Base-by-base conservation (phyloP, 2,888 invertebrate species). In the Galeruca laticollis region DNA sequence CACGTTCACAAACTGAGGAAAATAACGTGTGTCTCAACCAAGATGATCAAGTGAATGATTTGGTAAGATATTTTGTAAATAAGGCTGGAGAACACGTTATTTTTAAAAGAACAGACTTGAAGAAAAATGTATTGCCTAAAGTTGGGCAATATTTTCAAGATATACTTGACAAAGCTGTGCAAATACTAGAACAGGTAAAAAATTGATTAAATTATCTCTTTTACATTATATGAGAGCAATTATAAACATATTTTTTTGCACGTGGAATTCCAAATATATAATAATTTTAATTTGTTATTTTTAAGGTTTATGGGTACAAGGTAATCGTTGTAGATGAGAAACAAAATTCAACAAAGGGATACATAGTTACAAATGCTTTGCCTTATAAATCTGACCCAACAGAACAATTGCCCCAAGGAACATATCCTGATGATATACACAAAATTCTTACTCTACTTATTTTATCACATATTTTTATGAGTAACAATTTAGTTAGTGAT, bases 381-480 rank as follows among this genome's bases (percentile, higher is more conserved):
- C 76, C 76, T 10, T 67, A 76, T 67, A 33, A 75, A 11, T 65
- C 73, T 33, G 76, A 80, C 65, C 74, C 75, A 26, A 64, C 70
- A 31, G 73, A 74, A 60, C 56, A 35, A 60, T 15, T 63, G 13
- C 49, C 70, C 31, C 60, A 69, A 26, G 73, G 75, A 60, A 73
- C 77, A 21, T 43, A 68, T 40, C 79, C 76, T 33, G 69, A 75
- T 65, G 79, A 81, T 77, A 66, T 69, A 51, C 60, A 77, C 31
- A 80, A 77, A 73, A 73, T 82, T 20, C 64, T 82, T 15, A 61
- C 79, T 26, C 68, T 82, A 67, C 73, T 82, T 13, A 73, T 81
- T 71, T 72, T 82, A 60, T 75, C 76, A 15, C 82, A 82, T 68
- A 77, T 82, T 68, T 80, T 77, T 67, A 82, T 82, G 82, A 75